Base-by-base conservation (phyloP, 2,888 invertebrate genomes). In the Eurytoma adleriae region DNA sequence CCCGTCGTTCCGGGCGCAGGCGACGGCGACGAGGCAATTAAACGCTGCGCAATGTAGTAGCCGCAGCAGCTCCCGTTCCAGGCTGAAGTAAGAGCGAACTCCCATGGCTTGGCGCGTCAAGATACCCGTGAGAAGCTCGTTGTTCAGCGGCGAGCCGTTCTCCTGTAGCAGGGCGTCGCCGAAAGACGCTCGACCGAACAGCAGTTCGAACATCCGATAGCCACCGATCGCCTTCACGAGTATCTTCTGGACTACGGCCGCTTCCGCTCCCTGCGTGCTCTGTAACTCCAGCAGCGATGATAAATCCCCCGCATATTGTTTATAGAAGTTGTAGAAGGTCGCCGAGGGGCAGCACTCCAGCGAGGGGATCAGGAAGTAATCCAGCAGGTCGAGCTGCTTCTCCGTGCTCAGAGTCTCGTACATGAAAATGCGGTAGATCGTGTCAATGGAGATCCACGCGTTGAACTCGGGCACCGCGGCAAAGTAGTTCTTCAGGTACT, bases 11-110 rank as follows among this genome's bases (percentile, higher is more conserved):
- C 90, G 92, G 82, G 93, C 92, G 84, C 93, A 93, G 56, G 92
- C 91, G 0, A 59, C 62, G 0, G 94, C 91, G 5, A 94, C 92
- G 2, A 92, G 92, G 52, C 94, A 92, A 85, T 94, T 94, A 86
- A 94, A 95, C 0, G 94, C 93, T n/a, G 93, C 92, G 88, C 95
- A 95, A 85, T 94, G 93, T 81, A 93, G 92, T 71, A 92, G 89
- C 84, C 95, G 92, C 62, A 91, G 90, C 1, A 91, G 82, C 81
- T 92, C 91, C 52, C 84, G 84, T 16, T 86, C 76, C 12, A 86
- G 84, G 10, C 85, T 83, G 70, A 85, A 84, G 13, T 85, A 84
- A 2, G 85, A 82, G 20, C 84, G 77, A 27, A 87, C 83, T 14
- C 66, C 24, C 0, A 56, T 40, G 4, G 57, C 24, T 10, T 73